These are phyloP conservation scores for Noctuana brunneofusca DNA, from an alignment of 2,888 invertebrate species.

Conservation along the genomic window DNA sequence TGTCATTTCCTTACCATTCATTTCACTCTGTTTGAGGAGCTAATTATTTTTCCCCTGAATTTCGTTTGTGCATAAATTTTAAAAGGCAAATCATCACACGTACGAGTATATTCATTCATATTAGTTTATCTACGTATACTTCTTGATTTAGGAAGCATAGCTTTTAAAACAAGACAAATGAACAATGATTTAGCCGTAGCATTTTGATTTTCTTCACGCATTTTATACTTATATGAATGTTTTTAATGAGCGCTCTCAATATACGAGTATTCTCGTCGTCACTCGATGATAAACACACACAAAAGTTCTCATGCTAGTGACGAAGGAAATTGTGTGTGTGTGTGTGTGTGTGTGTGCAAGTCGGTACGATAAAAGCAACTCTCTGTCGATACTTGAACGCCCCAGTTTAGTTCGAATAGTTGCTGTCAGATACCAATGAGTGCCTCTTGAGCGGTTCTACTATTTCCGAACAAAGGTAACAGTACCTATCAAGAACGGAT, in stretches of 20 bases:
- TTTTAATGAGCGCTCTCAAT: background rate
- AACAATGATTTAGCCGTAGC: no score
- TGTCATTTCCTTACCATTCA: slow-evolving; percentile 24
- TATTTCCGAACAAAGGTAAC: background rate
- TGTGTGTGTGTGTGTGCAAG: background rate
- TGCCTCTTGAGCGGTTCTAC: background rate
- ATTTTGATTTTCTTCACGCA: no score
- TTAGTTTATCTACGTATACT: no score
- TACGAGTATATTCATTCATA: no score
- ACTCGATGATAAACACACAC: no score
- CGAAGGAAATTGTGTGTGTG: background rate
- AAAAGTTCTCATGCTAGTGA: background rate
- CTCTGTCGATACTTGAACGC: slow-evolving; percentile 11
- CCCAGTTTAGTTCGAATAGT: slow-evolving; percentile 16
- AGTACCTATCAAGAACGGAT: slow-evolving; percentile 1
- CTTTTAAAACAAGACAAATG: no score
- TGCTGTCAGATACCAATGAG: slow-evolving; percentile 14
- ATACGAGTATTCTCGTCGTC: no score
- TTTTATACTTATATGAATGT: no score
- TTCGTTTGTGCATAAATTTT: slow-evolving; percentile 1
- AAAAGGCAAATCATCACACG: no score
- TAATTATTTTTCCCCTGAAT: background rate
- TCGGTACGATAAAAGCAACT: slow-evolving; percentile 10
- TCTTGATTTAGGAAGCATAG: no score
- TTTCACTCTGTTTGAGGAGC: slow-evolving; percentile 15